A percentile compares a stretch with the other conserved stretches of the same genome.
Evolutionary conservation across 2,888 invertebrate species (phyloP).

Genomic region (Pterobdella sp.): DNA sequence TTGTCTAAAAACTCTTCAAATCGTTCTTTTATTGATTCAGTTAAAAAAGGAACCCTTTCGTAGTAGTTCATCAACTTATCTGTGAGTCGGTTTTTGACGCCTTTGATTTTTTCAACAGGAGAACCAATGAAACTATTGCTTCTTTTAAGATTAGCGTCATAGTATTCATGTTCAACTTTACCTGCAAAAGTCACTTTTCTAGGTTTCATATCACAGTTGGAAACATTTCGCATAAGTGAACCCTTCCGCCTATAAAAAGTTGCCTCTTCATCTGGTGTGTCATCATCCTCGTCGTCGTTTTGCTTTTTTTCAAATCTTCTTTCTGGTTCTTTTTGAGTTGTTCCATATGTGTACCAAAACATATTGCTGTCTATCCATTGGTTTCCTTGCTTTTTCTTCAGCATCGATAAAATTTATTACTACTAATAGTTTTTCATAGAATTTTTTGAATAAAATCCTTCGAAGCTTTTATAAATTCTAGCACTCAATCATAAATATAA

Average conservation of each 20-base stretch:
- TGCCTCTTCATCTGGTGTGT: neutral
- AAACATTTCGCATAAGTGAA: no score
- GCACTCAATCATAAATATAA: no score
- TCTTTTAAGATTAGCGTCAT: neutral
- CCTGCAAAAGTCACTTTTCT: slow-evolving; percentile 1
- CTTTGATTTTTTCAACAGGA: neutral
- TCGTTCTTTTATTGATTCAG: neutral
- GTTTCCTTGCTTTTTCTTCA: neutral
- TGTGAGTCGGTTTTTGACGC: neutral
- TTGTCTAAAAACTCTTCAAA: slow-evolving; percentile 1
- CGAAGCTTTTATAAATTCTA: no score
- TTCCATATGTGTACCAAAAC: slow-evolving; percentile 16
- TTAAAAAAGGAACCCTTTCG: neutral
- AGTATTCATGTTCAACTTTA: neutral
- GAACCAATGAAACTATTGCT: neutral
- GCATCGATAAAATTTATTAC: neutral
- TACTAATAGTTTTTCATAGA: neutral
- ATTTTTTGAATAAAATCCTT: neutral
- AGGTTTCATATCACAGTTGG: neutral
- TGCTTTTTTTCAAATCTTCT: neutral
- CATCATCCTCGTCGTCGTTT: neutral
- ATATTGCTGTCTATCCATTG: slow-evolving; percentile 9
- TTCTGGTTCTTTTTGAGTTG: neutral
- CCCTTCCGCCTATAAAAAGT: neutral
- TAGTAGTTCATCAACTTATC: slow-evolving; percentile 3